phyloP scores from a whole-genome alignment of 2,888 invertebrate genomes.

The Nomada ruficornis region DNA sequence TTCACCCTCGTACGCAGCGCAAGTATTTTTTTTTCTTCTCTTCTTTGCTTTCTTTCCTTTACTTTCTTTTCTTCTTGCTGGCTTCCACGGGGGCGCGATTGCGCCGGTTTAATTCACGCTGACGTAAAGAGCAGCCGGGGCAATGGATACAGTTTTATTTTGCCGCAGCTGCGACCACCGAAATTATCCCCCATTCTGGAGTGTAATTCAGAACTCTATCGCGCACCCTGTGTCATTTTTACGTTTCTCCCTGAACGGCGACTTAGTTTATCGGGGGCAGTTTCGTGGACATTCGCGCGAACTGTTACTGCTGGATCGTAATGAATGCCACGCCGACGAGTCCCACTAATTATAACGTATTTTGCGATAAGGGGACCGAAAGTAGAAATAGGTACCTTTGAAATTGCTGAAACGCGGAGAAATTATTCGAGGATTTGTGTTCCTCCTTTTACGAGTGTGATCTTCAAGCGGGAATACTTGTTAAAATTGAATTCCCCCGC shows the following conservation, averaged over 20 bases:
- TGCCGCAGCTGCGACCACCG: constrained; percentile 16
- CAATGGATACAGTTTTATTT: constrained; percentile 29
- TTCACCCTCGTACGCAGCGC: neutral
- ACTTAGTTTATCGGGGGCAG: neutral
- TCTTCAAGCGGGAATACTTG: too few relatives aligned
- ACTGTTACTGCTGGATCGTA: neutral
- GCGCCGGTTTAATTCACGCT: constrained; percentile 13
- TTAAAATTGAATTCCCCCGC: too few relatives aligned
- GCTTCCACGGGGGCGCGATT: constrained; percentile 15
- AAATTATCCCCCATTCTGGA: constrained; percentile 23
- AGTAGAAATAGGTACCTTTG: neutral
- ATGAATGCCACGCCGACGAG: neutral
- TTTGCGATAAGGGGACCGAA: neutral
- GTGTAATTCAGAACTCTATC: constrained; percentile 8
- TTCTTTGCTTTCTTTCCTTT: neutral
- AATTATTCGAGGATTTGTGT: too few relatives aligned
- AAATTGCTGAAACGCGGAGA: too few relatives aligned
- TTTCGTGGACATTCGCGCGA: neutral
- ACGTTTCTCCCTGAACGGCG: neutral
- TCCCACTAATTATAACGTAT: neutral
- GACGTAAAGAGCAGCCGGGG: constrained; percentile 3
- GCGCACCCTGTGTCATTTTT: neutral
- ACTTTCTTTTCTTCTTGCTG: neutral
- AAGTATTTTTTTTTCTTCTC: neutral
- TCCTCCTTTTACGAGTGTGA: too few relatives aligned